Evolutionary conservation across 64 coral and sea anemone species (phyloP), one percentile per base, ranked within the genome.

Genomic region (Dendronephthya gigantea): DNA sequence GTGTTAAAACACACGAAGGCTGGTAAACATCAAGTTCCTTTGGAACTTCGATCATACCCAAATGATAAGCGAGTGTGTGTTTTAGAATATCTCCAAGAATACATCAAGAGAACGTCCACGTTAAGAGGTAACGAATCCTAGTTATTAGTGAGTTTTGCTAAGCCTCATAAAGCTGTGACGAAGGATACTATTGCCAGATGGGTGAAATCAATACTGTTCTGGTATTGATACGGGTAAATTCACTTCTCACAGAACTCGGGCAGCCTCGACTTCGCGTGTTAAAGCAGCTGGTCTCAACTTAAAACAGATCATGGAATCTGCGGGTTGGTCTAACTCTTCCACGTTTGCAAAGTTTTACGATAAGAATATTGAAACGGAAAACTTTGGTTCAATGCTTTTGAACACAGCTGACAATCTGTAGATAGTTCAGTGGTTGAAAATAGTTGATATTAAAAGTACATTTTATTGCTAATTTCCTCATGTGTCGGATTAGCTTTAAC

Each of bases 131-230:
- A 8, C 27, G 66, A 70, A 70, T 70, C 66, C 8, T n/a, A 70
- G 30, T 32, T 70, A 25, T 32, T 70, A 22, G 30, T 70, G 30
- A 70, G 66, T n/a, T 70, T 70, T 70, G 66, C 66, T 70, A 70
- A 70, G 27, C 66, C 66, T 25, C n/a, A 70, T 32, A 22, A 70
- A 25, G 66, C 66, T 12, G 66, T 70, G n/a, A 70, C 66, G 19
- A 70, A 70, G 30, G 66, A 70, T 70, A 70, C 66, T n/a, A 70
- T 70, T 32, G n/a, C 66, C 17, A 70, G 66, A 70, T 70, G 66
- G 66, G 66, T 70, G 6, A 70, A 70, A 70, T 22, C 30, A 70
- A n/a, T 32, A 22, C 66, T 32, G 27, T 11, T 25, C 66, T 25
- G 66, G 66, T 25, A 70, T 70, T 70, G 66, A 70, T n/a, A 70